These are phyloP conservation scores for Pangasius sanitwongsei DNA, from an alignment of 2,797 vertebrate genomes.

Conservation along the genomic window DNA sequence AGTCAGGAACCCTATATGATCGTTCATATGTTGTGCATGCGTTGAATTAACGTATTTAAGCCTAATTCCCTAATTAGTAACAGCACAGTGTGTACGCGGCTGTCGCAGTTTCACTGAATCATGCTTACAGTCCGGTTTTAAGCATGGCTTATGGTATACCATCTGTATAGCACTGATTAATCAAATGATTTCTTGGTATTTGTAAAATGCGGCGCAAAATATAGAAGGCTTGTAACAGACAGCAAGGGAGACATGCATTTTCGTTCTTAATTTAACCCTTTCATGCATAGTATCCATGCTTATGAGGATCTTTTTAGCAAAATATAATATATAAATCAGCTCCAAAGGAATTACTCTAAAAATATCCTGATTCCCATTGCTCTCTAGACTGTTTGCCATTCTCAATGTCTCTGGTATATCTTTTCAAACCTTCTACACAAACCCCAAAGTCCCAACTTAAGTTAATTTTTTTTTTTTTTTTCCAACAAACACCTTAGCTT, in stretches of 20 bases:
- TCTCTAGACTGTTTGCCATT: not conserved
- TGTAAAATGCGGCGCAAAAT: not conserved
- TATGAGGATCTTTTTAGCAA: not conserved
- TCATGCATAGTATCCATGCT: not conserved
- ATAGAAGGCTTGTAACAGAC: not conserved
- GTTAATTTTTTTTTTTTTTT: too few species aligned
- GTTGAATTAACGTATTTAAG: not conserved
- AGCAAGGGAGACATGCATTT: not conserved
- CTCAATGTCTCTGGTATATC: not conserved
- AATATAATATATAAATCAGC: too few species aligned
- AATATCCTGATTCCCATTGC: not conserved
- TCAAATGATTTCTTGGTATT: not conserved
- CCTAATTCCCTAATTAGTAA: not conserved
- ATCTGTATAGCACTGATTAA: not conserved
- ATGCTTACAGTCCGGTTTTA: not conserved
- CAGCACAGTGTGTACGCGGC: too few species aligned
- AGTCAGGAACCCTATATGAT: constrained; percentile 1
- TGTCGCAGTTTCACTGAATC: not conserved
- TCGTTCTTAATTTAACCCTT: not conserved
- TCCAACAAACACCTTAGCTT: too few species aligned
- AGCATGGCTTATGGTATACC: not conserved
- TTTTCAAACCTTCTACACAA: not conserved
- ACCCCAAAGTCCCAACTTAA: too few species aligned
- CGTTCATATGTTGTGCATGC: not conserved
- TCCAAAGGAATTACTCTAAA: not conserved